Evolutionary conservation across 2,888 invertebrate species (phyloP).

Genomic region (Ophioninae sp.): DNA sequence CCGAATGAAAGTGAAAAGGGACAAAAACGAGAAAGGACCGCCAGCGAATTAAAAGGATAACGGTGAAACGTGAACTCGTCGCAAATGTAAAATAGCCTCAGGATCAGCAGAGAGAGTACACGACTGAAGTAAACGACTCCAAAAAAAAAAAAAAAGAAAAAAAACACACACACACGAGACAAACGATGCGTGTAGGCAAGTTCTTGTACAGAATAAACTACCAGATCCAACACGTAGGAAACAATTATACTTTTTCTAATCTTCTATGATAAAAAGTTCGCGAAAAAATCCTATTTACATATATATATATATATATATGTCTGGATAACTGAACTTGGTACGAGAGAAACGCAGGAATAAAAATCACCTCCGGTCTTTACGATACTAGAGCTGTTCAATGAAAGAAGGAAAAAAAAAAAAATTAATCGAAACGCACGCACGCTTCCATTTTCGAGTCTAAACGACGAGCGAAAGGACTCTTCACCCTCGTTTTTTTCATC

Average conservation of each 20-base stretch:
- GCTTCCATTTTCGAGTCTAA: slow-evolving; percentile 33
- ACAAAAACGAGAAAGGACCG: background rate
- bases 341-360: slow-evolving; percentile 1
- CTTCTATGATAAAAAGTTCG: slow-evolving; percentile 43
- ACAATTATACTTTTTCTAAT: slow-evolving; percentile 60
- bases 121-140: slow-evolving; percentile 55
- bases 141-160: slow-evolving; percentile 4
- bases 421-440: background rate
- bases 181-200: slow-evolving; percentile 37
- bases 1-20: background rate
- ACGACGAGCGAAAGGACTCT: background rate
- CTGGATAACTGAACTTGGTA: slow-evolving; percentile 42
- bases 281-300: slow-evolving; percentile 41
- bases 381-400: slow-evolving; percentile 13
- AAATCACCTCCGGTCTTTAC: slow-evolving; percentile 29
- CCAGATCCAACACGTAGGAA: slow-evolving; percentile 38
- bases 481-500: background rate
- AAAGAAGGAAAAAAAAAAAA: slow-evolving; percentile 4
- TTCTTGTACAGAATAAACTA: slow-evolving; percentile 41
- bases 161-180: background rate
- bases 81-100: slow-evolving; percentile 38
- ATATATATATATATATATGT: slow-evolving; percentile 38
- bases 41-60: slow-evolving; percentile 25
- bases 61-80: slow-evolving; percentile 4
- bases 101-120: slow-evolving; percentile 47